Conservation (phyloP, 2,888 invertebrate species). For the Cancer borealis region DNA sequence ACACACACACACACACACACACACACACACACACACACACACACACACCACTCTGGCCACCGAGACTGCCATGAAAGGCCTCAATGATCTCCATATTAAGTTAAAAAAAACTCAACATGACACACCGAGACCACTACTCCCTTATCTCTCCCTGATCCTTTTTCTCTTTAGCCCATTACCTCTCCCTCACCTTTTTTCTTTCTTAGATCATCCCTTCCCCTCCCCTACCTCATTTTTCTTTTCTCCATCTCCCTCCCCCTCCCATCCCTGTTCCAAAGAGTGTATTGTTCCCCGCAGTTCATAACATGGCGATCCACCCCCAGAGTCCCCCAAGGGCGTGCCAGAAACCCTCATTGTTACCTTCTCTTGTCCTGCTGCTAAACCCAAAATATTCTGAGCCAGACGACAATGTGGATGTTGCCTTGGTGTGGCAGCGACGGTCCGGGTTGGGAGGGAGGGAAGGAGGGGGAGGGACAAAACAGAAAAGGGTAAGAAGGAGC, state of each 20-base stretch:
- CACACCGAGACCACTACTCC: neutral
- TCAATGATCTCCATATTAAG: no score
- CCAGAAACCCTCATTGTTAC: neutral
- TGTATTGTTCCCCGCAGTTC: neutral
- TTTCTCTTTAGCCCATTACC: neutral
- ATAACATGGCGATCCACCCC: no score
- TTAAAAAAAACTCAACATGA: neutral
- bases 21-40: slow-evolving; percentile 43
- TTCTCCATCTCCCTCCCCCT: neutral
- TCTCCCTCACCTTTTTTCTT: neutral
- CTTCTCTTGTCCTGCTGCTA: neutral
- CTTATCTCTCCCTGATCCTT: neutral
- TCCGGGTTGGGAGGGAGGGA: neutral
- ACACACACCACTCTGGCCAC: no score
- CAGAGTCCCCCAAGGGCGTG: no score
- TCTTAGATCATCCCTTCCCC: neutral
- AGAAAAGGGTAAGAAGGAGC: neutral
- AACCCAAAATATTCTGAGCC: neutral
- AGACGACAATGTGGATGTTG: neutral
- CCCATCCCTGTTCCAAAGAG: neutral
- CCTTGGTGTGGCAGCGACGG: neutral
- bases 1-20: slow-evolving; percentile 45
- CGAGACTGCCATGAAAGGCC: no score
- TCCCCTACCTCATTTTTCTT: neutral
- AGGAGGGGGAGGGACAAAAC: slow-evolving; percentile 7